Percentiles rank a stretch among this genome's conserved stretches.
These are phyloP conservation scores for Pogoniulus pusillus DNA, from an alignment of 2,797 vertebrate genomes.

Conservation along the genomic window DNA sequence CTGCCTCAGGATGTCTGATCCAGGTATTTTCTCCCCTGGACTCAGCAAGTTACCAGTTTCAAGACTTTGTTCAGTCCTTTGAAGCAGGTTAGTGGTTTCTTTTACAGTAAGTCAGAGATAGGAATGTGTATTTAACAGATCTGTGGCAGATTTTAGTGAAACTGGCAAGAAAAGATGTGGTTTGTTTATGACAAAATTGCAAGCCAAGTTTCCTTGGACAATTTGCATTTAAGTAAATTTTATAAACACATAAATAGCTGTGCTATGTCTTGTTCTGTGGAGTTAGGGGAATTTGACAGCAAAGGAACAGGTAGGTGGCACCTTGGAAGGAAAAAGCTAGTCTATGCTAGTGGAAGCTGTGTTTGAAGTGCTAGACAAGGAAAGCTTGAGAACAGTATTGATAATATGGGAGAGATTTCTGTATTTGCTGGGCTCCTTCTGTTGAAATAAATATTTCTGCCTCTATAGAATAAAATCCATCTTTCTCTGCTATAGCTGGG, in stretches of 20 bases:
- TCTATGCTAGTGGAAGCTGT: neutral
- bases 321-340: neutral
- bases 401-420: neutral
- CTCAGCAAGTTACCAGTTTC: neutral
- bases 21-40: neutral
- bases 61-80: neutral
- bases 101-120: neutral
- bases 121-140: neutral
- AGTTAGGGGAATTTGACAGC: neutral
- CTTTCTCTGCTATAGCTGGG: neutral
- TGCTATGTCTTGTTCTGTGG: neutral
- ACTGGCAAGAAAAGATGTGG: neutral
- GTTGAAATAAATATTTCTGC: neutral
- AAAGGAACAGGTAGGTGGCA: neutral
- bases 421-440: neutral
- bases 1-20: neutral
- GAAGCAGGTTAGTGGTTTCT: conserved; percentile 61
- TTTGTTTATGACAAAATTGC: neutral
- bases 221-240: neutral
- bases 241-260: neutral
- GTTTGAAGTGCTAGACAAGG: neutral
- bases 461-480: neutral
- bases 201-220: neutral
- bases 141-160: neutral
- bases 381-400: neutral